Evolutionary conservation across 2,797 vertebrate genomes (phyloP), one percentile per base, ranked within the genome.

Genomic region (Rallus crepitans): DNA sequence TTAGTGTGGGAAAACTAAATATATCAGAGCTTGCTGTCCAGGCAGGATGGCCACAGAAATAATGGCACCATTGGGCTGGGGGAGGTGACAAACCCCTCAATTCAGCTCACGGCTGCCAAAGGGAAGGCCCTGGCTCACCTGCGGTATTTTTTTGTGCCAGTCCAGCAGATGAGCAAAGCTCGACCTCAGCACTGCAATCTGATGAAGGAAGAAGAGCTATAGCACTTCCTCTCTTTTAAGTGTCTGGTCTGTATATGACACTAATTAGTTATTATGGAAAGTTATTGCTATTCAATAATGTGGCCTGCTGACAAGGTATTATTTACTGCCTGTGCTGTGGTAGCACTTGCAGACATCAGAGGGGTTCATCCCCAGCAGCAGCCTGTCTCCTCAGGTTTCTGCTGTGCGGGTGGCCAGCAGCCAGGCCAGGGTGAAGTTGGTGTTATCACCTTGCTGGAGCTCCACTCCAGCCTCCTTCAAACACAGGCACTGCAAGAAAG

Each of bases 211-310:
- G 70, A 87, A 83, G 59, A 91, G 48, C 72, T 68, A 33, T 42
- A 75, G 71, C 64, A 80, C 45, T 95, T 94, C 42, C 35, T 81
- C 15, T 89, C 65, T 83, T 84, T 78, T 50, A 91, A 93, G 73
- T 75, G 39, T 71, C 81, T 94, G 88, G 27, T 92, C 82, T 88
- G 57, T 68, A 52, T 87, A 78, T 90, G 91, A 82, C 90, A 61
- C 80, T 94, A 94, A 95, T 91, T 93, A 86, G 66, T 93, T 94
- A 87, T 90, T 89, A 94, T 7, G 68, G 80, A 52, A 94, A 94
- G 80, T 94, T 95, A 94, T 80, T 94, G 77, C 91, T 87, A 30
- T 90, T 93, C 86, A 82, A 78, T 94, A 89, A 68, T 52, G 88
- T 52, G 75, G 60, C 56, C 66, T 85, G 77, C 86, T 79, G 80